Base-by-base conservation (phyloP, 1,140 invertebrate genomes). In the Andrena cerasifolii region DNA sequence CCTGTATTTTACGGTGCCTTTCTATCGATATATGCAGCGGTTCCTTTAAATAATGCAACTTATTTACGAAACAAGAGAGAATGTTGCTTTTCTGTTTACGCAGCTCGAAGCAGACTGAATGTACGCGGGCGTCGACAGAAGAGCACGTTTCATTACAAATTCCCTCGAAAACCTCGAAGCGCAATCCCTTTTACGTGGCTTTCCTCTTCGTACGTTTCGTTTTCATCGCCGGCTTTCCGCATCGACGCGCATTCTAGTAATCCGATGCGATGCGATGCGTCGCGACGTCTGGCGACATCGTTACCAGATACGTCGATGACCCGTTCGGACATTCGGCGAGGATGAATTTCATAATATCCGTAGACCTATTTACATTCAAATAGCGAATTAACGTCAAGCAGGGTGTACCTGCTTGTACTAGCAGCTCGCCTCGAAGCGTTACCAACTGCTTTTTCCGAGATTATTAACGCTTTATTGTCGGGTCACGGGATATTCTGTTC, bases 341-440 rank as follows among this genome's bases (percentile, higher is more conserved):
- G 26, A 54, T 56, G 49, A 49, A 56, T 54, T 24, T 45, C 21
- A 45, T 65, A 66, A 75, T 65, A 74, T 12, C 24, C 36, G 33
- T 21, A 56, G 67, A 66, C 21, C 1, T 47, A 75, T 75, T 75
- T 75, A 56, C 72, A 75, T 75, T 40, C 36, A 75, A 67, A 75
- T 75, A 33, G 51, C 18, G 3, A 56, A 75, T 75, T 67, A 75
- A 75, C 40, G 56, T 63, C 45, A 36, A 7, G 16, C 4, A 8
- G 12, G 28, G 10, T 49, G 45, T 10, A 40, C n/a, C n/a, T n/a
- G n/a, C n/a, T n/a, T n/a, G n/a, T n/a, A n/a, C n/a, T n/a, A n/a
- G n/a, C n/a, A n/a, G n/a, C n/a, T n/a, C n/a, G n/a, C n/a, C n/a
- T n/a, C n/a, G n/a, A n/a, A n/a, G n/a, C n/a, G n/a, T n/a, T n/a